Percentiles rank a stretch among this genome's conserved stretches.
Conservation (phyloP, 2,888 invertebrate species). For the Ypsolopha scabrella region DNA sequence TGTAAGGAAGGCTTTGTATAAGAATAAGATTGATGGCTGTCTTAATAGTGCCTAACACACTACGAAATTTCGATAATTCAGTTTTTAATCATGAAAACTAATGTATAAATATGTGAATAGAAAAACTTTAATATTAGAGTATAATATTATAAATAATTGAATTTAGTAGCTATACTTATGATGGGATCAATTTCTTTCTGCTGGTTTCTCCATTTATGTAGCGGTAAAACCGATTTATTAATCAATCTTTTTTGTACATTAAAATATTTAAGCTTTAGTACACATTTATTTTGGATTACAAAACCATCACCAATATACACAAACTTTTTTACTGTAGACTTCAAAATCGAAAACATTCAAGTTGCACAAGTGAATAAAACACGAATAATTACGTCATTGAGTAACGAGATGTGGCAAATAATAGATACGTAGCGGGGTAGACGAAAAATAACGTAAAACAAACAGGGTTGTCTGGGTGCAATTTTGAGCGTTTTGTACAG, state of each 20-base stretch:
- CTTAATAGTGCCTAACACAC: conserved; percentile 71
- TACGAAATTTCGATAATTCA: conserved; percentile 67
- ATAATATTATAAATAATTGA: conserved; percentile 23
- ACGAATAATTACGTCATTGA: too few relatives aligned
- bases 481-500: too few relatives aligned
- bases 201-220: conserved; percentile 3
- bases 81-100: conserved; percentile 30
- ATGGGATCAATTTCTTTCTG: conserved; percentile 61
- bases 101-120: not conserved
- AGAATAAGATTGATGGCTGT: conserved; percentile 71
- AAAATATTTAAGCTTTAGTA: not conserved
- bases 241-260: not conserved
- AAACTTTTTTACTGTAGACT: too few relatives aligned
- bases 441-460: too few relatives aligned
- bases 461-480: too few relatives aligned
- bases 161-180: conserved; percentile 43
- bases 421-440: too few relatives aligned
- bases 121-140: not conserved
- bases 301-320: too few relatives aligned
- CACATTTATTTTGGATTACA: not conserved
- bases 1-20: conserved; percentile 61
- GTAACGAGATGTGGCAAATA: too few relatives aligned
- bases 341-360: too few relatives aligned
- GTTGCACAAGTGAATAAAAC: too few relatives aligned
- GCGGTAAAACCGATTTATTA: not conserved